These are phyloP conservation scores for Orthonevra nobilis DNA, from an alignment of 2,888 invertebrate genomes.

Conservation along the genomic window DNA sequence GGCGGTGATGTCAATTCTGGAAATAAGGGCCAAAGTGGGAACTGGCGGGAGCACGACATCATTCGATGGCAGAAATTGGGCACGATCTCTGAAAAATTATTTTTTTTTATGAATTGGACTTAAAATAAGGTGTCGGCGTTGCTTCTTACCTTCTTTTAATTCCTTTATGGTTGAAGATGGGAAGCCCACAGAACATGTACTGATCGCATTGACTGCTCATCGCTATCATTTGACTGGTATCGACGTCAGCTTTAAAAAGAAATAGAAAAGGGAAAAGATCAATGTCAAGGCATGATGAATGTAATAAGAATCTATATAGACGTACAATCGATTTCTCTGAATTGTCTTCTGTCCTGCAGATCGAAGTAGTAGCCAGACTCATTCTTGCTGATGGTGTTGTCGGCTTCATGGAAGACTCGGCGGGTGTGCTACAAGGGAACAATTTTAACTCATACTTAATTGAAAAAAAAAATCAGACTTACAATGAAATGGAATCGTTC, in stretches of 20 bases:
- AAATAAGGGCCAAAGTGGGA: slow-evolving; percentile 69
- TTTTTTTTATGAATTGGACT: background rate
- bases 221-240: slow-evolving; percentile 68
- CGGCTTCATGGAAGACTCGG: slow-evolving; percentile 79
- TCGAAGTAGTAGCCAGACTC: slow-evolving; percentile 81
- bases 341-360: slow-evolving; percentile 79
- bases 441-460: background rate
- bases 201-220: slow-evolving; percentile 72
- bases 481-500: slow-evolving; percentile 82
- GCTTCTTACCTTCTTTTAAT: slow-evolving; percentile 20
- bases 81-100: slow-evolving; percentile 4
- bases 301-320: background rate
- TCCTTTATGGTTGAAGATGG: slow-evolving; percentile 76
- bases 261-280: background rate
- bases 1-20: slow-evolving; percentile 56
- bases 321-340: slow-evolving; percentile 71
- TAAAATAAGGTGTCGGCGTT: background rate
- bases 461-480: slow-evolving; percentile 68
- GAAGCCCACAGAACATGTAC: slow-evolving; percentile 76
- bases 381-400: slow-evolving; percentile 75
- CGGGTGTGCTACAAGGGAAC: slow-evolving; percentile 79
- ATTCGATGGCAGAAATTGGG: slow-evolving; percentile 73
- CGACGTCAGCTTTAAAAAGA: slow-evolving; percentile 24
- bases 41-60: slow-evolving; percentile 72
- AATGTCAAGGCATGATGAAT: too few species aligned